Percentiles rank a stretch among this genome's conserved stretches.
phyloP scores from a whole-genome alignment of 2,113 vertebrate species.

The Recurvirostra avosetta region DNA sequence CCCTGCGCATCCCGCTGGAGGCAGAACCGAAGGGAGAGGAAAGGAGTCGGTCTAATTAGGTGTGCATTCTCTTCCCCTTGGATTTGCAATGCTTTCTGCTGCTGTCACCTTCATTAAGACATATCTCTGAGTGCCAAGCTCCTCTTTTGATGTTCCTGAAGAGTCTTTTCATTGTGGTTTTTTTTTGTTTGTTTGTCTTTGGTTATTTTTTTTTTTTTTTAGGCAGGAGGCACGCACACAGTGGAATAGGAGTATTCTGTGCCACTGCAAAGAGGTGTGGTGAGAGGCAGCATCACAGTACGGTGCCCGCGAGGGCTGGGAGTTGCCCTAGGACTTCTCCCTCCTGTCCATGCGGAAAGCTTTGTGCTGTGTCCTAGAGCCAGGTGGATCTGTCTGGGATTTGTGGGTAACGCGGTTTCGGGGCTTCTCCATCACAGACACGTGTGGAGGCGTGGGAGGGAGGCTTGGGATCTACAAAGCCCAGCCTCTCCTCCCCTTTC shows the following conservation, averaged over 20 bases:
- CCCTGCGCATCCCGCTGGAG: background rate
- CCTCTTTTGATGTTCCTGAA: background rate
- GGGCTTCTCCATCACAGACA: background rate
- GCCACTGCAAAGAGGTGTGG: background rate
- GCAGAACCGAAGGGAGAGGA: background rate
- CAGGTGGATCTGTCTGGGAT: background rate
- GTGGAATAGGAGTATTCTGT: background rate
- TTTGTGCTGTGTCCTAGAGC: background rate
- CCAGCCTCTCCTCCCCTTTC: background rate
- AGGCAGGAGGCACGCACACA: background rate
- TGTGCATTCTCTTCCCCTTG: background rate
- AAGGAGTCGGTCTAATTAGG: background rate
- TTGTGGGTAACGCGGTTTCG: background rate
- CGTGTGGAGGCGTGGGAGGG: background rate
- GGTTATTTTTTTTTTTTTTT: background rate
- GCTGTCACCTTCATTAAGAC: constrained; percentile 25
- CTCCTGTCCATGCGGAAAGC: background rate
- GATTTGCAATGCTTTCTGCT: constrained; percentile 2
- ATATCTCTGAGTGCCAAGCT: background rate
- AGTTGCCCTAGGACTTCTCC: background rate
- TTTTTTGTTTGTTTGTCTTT: too few species aligned
- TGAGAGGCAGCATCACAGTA: background rate
- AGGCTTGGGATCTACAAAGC: background rate
- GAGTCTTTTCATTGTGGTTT: background rate
- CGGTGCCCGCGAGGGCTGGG: background rate